phyloP scores from a whole-genome alignment of 2,113 vertebrate genomes.

The Numida meleagris region DNA sequence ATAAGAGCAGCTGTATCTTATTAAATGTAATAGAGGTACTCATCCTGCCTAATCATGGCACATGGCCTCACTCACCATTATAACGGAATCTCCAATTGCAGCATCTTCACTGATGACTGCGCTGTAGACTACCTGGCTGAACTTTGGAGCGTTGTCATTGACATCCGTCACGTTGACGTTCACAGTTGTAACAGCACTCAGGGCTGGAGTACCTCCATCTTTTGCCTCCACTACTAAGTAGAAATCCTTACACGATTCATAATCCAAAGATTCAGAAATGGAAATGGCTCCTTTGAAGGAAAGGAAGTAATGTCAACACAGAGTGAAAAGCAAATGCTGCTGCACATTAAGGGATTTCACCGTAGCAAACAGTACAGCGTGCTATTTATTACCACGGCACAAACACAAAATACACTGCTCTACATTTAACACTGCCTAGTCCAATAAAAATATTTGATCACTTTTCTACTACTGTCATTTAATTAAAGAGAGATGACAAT shows the following conservation, averaged over 20 bases:
- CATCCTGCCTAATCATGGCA: accelerated
- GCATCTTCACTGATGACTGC: constrained; percentile 92
- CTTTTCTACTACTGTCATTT: background rate
- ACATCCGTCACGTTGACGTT: constrained; percentile 94
- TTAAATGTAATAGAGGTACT: background rate
- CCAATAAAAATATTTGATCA: constrained; percentile 27
- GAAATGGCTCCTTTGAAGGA: constrained; percentile 85
- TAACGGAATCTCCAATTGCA: constrained; percentile 83
- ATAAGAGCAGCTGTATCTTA: background rate
- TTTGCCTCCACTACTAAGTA: constrained; percentile 94
- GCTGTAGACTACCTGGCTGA: constrained; percentile 87
- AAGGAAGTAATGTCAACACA: constrained; percentile 38
- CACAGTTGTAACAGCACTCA: constrained; percentile 89
- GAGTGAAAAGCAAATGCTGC: background rate
- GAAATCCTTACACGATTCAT: constrained; percentile 90
- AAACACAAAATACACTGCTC: background rate
- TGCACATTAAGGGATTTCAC: background rate
- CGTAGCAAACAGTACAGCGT: background rate
- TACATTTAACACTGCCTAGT: background rate
- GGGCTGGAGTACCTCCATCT: constrained; percentile 90
- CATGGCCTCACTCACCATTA: constrained; percentile 77
- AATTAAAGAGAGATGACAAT: background rate
- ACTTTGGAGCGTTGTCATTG: constrained; percentile 92
- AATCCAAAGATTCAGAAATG: constrained; percentile 88
- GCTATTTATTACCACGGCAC: constrained; percentile 9